Conservation (phyloP, 2,888 invertebrate species). For the Deroplatys truncata region DNA sequence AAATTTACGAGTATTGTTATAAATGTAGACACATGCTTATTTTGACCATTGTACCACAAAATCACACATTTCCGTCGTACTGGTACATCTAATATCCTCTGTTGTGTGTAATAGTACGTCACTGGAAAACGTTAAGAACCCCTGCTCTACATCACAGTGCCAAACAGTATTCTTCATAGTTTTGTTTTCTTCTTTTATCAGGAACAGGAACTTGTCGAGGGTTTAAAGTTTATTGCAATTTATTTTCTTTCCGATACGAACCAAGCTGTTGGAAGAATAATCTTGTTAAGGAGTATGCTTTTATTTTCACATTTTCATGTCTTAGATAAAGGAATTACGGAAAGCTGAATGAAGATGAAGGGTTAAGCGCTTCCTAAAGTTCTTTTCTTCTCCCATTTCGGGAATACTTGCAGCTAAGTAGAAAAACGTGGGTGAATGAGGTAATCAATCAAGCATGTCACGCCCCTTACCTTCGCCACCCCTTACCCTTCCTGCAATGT, state of each 20-base stretch:
- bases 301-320: neutral
- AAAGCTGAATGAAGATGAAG: neutral
- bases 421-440: neutral
- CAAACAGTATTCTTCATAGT: too few relatives aligned
- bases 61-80: too few relatives aligned
- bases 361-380: neutral
- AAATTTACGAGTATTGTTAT: too few relatives aligned
- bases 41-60: too few relatives aligned
- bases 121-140: too few relatives aligned
- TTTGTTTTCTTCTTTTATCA: too few relatives aligned
- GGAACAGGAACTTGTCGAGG: too few relatives aligned
- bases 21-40: too few relatives aligned
- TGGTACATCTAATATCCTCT: too few relatives aligned
- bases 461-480: neutral
- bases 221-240: neutral
- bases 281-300: neutral
- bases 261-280: neutral
- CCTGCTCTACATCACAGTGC: too few relatives aligned
- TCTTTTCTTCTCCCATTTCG: neutral
- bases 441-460: slow-evolving; percentile 13
- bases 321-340: neutral
- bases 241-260: neutral
- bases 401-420: neutral
- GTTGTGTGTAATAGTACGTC: too few relatives aligned
- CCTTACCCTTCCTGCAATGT: neutral